phyloP scores from a whole-genome alignment of 2,888 invertebrate species.

The Drosophila flavopinicola region DNA sequence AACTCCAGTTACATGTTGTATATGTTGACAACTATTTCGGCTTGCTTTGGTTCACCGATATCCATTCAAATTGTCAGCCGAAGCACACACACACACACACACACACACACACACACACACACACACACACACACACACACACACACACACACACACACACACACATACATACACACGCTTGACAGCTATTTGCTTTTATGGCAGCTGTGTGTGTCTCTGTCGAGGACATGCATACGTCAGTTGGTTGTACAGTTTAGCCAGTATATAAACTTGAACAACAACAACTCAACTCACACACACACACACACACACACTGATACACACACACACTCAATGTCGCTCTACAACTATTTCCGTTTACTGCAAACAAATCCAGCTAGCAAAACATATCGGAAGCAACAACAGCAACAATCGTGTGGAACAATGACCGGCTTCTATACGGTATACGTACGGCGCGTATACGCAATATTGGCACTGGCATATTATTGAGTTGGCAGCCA shows the following conservation, averaged over 20 bases:
- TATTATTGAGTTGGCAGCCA: slow-evolving; percentile 65
- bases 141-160: slow-evolving; percentile 7
- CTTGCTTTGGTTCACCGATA: slow-evolving; percentile 52
- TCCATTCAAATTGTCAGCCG: slow-evolving; percentile 53
- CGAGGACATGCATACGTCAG: slow-evolving; percentile 71
- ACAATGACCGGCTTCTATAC: slow-evolving; percentile 58
- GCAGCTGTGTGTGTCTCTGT: slow-evolving; percentile 47
- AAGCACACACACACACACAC: slow-evolving; percentile 3
- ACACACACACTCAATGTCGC: slow-evolving; percentile 11
- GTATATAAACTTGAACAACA: slow-evolving; percentile 72
- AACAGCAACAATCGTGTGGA: slow-evolving; percentile 30
- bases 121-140: slow-evolving; percentile 22
- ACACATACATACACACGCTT: slow-evolving; percentile 25
- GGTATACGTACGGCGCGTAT: slow-evolving; percentile 66
- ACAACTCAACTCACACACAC: slow-evolving; percentile 4
- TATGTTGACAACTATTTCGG: slow-evolving; percentile 60
- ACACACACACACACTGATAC: slow-evolving; percentile 15
- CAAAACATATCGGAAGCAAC: slow-evolving; percentile 55
- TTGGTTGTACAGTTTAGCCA: slow-evolving; percentile 74
- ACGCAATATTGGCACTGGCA: slow-evolving; percentile 73
- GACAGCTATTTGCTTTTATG: slow-evolving; percentile 79
- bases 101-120: slow-evolving; percentile 19
- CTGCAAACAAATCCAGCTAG: slow-evolving; percentile 76
- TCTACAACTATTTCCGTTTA: slow-evolving; percentile 74
- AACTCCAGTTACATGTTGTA: slow-evolving; percentile 41